Percentiles rank a stretch among this genome's conserved stretches.
phyloP scores from a whole-genome alignment of 2,888 invertebrate species.

The Mythimna loreyi region DNA sequence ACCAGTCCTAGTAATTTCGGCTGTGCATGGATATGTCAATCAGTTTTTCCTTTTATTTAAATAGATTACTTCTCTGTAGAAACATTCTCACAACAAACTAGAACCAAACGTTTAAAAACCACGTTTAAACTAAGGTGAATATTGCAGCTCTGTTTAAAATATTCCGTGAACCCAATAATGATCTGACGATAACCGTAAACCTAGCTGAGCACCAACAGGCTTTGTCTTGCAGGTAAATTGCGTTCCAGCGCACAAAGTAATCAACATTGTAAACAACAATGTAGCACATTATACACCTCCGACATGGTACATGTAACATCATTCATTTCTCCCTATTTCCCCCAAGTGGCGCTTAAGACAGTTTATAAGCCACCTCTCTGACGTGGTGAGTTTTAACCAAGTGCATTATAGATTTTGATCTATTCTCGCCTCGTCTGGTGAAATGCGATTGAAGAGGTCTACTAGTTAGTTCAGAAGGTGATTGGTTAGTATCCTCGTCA shows the following conservation, averaged over 20 bases:
- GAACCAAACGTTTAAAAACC: no score
- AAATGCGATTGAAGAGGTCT: background rate
- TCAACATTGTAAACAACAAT: background rate
- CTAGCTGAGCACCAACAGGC: background rate
- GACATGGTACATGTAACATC: conserved; percentile 21
- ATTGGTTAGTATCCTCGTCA: background rate
- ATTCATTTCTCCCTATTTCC: conserved; percentile 15
- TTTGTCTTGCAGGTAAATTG: conserved; percentile 6
- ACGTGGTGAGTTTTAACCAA: conserved; percentile 3
- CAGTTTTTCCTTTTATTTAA: no score
- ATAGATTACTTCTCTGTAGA: no score
- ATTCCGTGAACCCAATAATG: background rate
- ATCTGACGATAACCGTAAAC: background rate
- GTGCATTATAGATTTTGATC: conserved; percentile 37
- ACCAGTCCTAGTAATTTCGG: no score
- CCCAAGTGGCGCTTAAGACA: conserved; percentile 17
- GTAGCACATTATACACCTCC: conserved; percentile 5
- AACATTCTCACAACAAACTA: no score
- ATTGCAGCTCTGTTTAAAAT: no score
- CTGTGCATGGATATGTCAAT: no score
- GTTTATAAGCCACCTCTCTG: conserved; percentile 16
- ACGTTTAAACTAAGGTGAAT: no score
- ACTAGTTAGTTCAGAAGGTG: background rate
- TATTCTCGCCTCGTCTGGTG: background rate
- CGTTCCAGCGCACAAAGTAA: conserved; percentile 7